These are phyloP conservation scores for Crocuta crocuta DNA, from an alignment of 2,113 vertebrate species.

Conservation along the genomic window DNA sequence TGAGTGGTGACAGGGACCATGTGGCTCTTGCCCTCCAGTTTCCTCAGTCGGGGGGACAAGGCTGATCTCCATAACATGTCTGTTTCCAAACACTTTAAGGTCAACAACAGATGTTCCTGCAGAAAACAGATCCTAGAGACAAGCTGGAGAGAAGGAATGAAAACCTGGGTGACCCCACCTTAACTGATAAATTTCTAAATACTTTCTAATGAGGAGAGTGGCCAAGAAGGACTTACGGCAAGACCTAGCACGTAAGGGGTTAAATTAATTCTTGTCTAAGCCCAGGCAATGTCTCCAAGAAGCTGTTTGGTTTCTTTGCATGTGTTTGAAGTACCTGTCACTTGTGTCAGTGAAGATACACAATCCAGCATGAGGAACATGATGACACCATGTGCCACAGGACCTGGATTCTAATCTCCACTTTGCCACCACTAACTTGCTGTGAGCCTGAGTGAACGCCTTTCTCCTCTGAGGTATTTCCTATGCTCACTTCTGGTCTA, in stretches of 20 bases:
- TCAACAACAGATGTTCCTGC: slow-evolving; percentile 70
- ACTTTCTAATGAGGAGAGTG: slow-evolving; percentile 26
- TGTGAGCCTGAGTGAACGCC: not conserved
- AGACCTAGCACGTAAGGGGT: not conserved
- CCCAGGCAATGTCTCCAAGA: not conserved
- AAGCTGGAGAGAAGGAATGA: not conserved
- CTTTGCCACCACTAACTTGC: not conserved
- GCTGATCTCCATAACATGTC: slow-evolving; percentile 50
- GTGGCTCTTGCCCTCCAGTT: slow-evolving; percentile 50
- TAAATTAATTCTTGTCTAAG: slow-evolving; percentile 33
- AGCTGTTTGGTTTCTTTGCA: not conserved
- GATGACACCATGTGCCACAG: not conserved
- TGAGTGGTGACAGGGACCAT: not conserved
- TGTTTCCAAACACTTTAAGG: slow-evolving; percentile 65
- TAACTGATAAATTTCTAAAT: slow-evolving; percentile 60
- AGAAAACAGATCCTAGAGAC: slow-evolving; percentile 63
- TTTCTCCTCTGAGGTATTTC: not conserved
- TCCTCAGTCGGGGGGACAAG: not conserved
- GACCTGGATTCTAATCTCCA: not conserved
- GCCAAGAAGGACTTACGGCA: not conserved
- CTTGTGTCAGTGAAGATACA: not conserved
- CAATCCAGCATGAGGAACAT: not conserved
- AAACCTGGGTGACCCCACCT: not conserved
- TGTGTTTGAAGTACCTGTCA: not conserved
- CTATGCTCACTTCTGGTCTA: not conserved